phyloP scores from a whole-genome alignment of 2,113 vertebrate genomes.

The Pomatostomus ruficeps region DNA sequence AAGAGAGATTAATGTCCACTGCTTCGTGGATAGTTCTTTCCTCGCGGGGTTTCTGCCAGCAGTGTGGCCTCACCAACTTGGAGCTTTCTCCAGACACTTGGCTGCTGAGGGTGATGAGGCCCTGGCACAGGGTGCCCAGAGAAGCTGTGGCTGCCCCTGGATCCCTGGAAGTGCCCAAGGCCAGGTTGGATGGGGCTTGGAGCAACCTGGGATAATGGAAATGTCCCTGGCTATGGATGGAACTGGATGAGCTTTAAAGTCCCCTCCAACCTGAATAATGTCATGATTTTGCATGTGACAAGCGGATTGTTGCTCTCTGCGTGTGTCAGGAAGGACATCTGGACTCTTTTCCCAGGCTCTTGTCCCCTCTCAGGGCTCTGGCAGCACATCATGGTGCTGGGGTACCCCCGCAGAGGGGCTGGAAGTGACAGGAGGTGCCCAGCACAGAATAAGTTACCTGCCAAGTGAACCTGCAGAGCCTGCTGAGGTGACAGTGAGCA shows the following conservation, averaged over 20 bases:
- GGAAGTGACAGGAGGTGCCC: neutral
- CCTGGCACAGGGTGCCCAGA: neutral
- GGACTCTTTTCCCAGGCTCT: neutral
- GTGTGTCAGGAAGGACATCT: neutral
- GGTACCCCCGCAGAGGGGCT: neutral
- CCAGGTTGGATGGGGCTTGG: accelerated
- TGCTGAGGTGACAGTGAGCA: neutral
- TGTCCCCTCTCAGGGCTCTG: neutral
- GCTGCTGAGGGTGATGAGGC: neutral
- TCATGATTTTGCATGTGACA: neutral
- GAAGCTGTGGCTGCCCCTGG: neutral
- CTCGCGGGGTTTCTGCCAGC: neutral
- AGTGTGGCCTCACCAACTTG: neutral
- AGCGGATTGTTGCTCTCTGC: neutral
- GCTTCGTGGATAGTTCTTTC: neutral
- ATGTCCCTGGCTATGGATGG: neutral
- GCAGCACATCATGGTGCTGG: neutral
- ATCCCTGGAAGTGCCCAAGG: neutral
- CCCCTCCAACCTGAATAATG: neutral
- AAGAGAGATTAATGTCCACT: neutral
- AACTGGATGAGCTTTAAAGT: neutral
- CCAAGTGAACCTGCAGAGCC: neutral
- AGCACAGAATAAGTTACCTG: neutral
- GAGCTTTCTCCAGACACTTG: neutral
- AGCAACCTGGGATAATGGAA: neutral